Evolutionary conservation across 2,888 invertebrate species (phyloP).

Genomic region (Eupithecia pulchellata): DNA sequence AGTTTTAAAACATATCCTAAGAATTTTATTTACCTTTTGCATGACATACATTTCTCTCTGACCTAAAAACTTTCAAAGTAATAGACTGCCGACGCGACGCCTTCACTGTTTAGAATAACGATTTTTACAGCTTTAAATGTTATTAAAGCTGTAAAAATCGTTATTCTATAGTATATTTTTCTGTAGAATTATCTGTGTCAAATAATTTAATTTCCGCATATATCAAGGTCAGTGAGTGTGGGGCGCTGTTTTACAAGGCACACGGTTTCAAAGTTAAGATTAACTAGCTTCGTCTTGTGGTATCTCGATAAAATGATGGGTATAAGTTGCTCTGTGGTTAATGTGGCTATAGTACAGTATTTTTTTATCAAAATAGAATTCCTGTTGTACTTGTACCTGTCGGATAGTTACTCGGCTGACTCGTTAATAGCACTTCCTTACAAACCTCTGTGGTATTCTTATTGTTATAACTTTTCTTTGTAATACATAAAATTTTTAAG

Average conservation of each 20-base stretch:
- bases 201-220: neutral
- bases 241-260: neutral
- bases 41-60: neutral
- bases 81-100: neutral
- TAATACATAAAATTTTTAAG: no score
- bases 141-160: no score
- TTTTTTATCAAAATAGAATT: constrained; percentile 1
- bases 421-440: no score
- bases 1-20: neutral
- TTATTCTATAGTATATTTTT: neutral
- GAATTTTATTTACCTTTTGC: neutral
- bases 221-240: neutral
- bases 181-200: neutral
- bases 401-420: no score
- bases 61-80: constrained; percentile 2
- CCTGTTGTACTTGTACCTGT: no score
- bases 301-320: neutral
- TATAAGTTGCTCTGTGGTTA: neutral
- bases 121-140: no score
- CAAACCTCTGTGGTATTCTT: no score
- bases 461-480: no score
- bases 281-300: neutral
- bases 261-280: neutral
- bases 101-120: neutral
- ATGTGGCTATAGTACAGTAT: neutral